Conservation (phyloP, 2,113 vertebrate species). For the Scopus umbretta region DNA sequence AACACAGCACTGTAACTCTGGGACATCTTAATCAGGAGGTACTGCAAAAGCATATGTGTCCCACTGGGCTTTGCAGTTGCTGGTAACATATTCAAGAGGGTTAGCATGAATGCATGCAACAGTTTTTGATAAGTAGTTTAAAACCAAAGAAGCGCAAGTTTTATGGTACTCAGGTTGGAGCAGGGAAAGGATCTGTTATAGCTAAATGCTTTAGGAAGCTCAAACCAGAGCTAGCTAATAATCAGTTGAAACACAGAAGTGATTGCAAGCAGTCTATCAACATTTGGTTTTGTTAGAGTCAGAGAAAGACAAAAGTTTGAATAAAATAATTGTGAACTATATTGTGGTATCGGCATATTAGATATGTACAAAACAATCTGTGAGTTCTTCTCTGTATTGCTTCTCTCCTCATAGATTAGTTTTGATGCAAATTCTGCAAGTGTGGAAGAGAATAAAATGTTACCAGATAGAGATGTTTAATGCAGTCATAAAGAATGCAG, state of each 20-base stretch:
- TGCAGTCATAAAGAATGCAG: neutral
- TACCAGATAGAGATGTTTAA: neutral
- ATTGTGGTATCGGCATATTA: neutral
- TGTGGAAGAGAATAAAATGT: neutral
- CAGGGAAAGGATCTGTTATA: neutral
- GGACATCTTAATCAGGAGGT: slow-evolving; percentile 6
- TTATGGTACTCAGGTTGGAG: neutral
- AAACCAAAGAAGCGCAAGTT: neutral
- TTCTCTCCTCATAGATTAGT: neutral
- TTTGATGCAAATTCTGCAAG: neutral
- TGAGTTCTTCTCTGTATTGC: neutral
- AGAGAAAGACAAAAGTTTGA: neutral
- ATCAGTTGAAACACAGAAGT: neutral
- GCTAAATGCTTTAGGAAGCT: neutral
- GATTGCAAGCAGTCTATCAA: neutral
- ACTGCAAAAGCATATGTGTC: neutral
- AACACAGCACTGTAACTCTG: neutral
- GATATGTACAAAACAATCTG: neutral
- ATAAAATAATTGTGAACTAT: neutral
- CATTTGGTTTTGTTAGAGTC: neutral
- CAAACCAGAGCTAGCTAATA: neutral
- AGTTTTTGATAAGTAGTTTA: neutral
- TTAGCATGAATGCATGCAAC: neutral
- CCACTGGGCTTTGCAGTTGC: neutral
- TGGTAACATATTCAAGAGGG: neutral